Evolutionary conservation across 1,140 invertebrate species (phyloP).

Genomic region (Drosophila lacteicornis): DNA sequence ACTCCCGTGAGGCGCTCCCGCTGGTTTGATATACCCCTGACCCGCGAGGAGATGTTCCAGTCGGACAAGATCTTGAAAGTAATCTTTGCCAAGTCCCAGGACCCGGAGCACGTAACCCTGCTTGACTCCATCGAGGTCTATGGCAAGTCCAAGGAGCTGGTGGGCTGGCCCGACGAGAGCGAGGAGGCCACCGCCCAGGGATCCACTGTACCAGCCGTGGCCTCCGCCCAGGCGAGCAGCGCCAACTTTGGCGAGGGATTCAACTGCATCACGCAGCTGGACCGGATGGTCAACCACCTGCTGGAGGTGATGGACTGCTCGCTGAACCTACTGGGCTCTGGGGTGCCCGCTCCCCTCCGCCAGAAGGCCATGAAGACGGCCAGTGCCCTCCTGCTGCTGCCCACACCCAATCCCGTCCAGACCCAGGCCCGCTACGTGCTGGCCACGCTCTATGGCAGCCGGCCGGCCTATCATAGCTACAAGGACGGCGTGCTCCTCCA

Average conservation of each 20-base stretch:
- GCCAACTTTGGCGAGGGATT: conserved; percentile 76
- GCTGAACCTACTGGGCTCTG: conserved; percentile 84
- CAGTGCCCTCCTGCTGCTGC: conserved; percentile 92
- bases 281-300: conserved; percentile 89
- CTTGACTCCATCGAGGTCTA: conserved; percentile 96
- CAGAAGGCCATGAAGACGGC: conserved; percentile 90
- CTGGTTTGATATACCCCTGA: conserved; percentile 98
- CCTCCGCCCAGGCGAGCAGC: conserved; percentile 11
- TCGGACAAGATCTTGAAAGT: conserved; percentile 96
- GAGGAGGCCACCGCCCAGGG: conserved; percentile 89
- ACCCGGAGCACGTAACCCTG: conserved; percentile 95
- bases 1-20: conserved; percentile 91
- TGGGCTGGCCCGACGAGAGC: conserved; percentile 98
- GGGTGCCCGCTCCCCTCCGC: conserved; percentile 85
- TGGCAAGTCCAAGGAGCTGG: conserved; percentile 97
- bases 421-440: conserved; percentile 92
- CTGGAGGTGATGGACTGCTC: conserved; percentile 91
- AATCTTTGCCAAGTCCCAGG: conserved; percentile 95
- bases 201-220: conserved; percentile 23
- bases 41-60: conserved; percentile 96
- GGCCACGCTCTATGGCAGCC: conserved; percentile 91
- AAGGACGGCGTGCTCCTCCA: conserved; percentile 94
- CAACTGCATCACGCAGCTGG: conserved; percentile 79
- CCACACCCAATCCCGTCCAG: conserved; percentile 92
- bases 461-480: conserved; percentile 92